Conservation (phyloP, 2,888 invertebrate genomes). For the Geophilus truncorum region DNA sequence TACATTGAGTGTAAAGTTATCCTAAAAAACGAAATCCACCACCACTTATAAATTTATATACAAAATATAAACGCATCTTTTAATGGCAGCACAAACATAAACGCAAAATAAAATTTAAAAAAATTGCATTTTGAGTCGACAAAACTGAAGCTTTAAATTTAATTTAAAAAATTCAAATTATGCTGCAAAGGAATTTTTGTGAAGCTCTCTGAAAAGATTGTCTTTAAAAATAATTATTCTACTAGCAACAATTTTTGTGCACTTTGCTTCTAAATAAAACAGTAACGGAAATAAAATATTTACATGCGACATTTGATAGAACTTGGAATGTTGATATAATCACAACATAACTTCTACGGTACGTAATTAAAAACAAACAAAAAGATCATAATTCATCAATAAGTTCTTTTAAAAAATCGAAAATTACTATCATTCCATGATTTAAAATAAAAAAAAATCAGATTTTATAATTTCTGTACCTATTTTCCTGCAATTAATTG, state of each 20-base stretch:
- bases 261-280: background rate
- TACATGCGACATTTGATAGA: background rate
- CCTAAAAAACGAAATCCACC: background rate
- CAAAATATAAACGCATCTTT: background rate
- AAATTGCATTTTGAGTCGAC: background rate
- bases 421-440: background rate
- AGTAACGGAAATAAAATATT: background rate
- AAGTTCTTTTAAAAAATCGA: background rate
- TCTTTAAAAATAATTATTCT: background rate
- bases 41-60: background rate
- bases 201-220: background rate
- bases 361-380: background rate
- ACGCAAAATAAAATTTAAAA: background rate
- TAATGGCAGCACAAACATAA: background rate
- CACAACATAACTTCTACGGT: no score
- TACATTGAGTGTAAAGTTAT: constrained; percentile 4
- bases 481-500: no score
- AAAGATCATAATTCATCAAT: background rate
- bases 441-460: background rate
- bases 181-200: background rate
- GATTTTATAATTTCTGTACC: background rate
- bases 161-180: background rate
- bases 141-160: background rate
- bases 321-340: background rate
- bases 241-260: background rate